Evolutionary conservation across 2,888 invertebrate genomes (phyloP).

Genomic region (Drosophila meridiana): DNA sequence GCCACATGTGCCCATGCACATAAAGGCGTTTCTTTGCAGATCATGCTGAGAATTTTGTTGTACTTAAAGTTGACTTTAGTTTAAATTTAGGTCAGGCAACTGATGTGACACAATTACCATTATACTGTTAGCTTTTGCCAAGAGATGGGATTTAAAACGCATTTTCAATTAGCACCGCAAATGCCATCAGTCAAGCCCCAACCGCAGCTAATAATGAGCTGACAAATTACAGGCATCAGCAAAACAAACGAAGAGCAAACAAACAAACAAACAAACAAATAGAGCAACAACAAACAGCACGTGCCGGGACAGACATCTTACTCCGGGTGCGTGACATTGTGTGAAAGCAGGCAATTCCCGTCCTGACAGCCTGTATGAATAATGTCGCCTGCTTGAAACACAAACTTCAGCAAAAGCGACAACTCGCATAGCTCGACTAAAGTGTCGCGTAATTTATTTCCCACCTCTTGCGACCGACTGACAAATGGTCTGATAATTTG

Average conservation of each 20-base stretch:
- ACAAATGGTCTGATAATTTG: slow-evolving; percentile 49
- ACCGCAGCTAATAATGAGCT: slow-evolving; percentile 45
- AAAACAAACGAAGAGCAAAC: slow-evolving; percentile 11
- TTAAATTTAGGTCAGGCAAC: neutral
- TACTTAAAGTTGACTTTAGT: neutral
- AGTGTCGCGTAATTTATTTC: slow-evolving; percentile 47
- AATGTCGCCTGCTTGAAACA: slow-evolving; percentile 30
- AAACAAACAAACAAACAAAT: slow-evolving; percentile 15
- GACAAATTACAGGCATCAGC: slow-evolving; percentile 45
- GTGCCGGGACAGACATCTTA: slow-evolving; percentile 35
- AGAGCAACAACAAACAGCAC: slow-evolving; percentile 29
- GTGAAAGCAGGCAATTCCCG: slow-evolving; percentile 45
- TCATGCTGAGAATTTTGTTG: neutral
- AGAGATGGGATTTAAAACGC: slow-evolving; percentile 14
- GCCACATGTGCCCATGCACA: slow-evolving; percentile 12
- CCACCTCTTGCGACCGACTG: slow-evolving; percentile 32
- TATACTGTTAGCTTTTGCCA: neutral
- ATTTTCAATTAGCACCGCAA: slow-evolving; percentile 42
- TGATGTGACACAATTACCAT: neutral
- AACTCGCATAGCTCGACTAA: slow-evolving; percentile 36
- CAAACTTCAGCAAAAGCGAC: slow-evolving; percentile 34
- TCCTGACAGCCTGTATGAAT: slow-evolving; percentile 23
- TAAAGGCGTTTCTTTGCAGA: neutral
- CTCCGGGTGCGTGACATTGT: slow-evolving; percentile 50
- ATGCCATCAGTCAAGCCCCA: slow-evolving; percentile 25